Percentiles rank a stretch among this genome's conserved stretches.
phyloP scores from a whole-genome alignment of 2,888 invertebrate genomes.

The Tanypteryx hageni region DNA sequence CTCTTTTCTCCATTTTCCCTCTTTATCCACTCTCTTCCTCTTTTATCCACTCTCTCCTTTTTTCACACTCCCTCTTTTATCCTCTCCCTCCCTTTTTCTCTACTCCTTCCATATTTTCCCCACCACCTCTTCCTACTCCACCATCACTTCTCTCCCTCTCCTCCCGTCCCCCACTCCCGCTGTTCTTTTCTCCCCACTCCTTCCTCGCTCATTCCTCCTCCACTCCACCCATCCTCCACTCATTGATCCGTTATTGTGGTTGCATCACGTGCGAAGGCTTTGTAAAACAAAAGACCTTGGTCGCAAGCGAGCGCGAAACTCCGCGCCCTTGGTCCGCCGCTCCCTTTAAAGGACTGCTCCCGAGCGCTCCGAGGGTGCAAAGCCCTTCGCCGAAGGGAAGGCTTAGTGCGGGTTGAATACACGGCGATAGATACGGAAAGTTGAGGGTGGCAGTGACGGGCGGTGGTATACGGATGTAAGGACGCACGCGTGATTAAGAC shows the following conservation, averaged over 20 bases:
- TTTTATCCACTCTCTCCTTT: background rate
- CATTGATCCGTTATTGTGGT: conserved; percentile 3
- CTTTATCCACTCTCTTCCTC: background rate
- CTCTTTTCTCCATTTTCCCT: too few species aligned
- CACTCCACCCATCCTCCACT: background rate
- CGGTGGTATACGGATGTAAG: background rate
- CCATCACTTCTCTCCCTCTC: background rate
- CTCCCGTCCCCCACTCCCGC: background rate
- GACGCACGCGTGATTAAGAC: too few species aligned
- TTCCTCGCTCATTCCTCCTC: background rate
- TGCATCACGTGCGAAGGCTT: background rate
- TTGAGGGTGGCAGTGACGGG: background rate
- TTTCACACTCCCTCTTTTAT: background rate
- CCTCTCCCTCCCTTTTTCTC: background rate
- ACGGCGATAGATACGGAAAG: background rate
- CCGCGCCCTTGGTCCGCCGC: background rate
- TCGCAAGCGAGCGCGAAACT: background rate
- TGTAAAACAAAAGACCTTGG: background rate
- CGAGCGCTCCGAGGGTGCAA: background rate
- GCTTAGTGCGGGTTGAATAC: background rate
- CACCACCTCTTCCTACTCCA: background rate
- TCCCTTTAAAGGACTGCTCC: background rate
- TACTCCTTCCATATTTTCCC: background rate
- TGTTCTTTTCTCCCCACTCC: background rate
- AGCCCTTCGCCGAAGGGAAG: background rate